These are phyloP conservation scores for Aptenodytes patagonicus DNA, from an alignment of 2,113 vertebrate species.

Conservation along the genomic window DNA sequence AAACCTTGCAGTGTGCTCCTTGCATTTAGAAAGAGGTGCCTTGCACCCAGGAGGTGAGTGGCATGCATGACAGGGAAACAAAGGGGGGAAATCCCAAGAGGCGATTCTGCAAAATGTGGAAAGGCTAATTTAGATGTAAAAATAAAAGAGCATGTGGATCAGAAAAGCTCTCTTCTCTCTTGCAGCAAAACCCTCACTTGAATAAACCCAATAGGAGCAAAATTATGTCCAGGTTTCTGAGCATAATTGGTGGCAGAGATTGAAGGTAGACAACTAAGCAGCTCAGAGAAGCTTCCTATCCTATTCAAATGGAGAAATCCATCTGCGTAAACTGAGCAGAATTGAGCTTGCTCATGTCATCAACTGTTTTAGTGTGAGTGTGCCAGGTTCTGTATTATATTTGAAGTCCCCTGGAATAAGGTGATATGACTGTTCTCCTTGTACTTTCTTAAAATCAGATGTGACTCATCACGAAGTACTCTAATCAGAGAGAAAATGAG, in stretches of 20 bases:
- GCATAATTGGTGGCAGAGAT: not conserved
- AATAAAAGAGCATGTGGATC: not conserved
- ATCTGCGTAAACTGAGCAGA: not conserved
- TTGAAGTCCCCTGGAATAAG: not conserved
- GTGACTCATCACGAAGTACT: not conserved
- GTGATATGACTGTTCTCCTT: not conserved
- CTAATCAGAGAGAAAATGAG: not conserved
- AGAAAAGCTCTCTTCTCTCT: not conserved
- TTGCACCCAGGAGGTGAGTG: not conserved
- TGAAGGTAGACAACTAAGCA: not conserved
- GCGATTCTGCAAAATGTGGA: not conserved
- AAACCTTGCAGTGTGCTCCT: not conserved
- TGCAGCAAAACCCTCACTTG: not conserved
- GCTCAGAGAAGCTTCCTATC: not conserved
- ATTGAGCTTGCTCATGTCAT: not conserved
- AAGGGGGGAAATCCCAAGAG: conserved; percentile 8
- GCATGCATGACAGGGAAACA: not conserved
- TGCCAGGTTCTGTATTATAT: not conserved
- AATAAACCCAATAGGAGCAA: not conserved
- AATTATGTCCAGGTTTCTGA: not conserved
- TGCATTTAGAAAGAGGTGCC: not conserved
- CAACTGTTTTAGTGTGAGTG: not conserved
- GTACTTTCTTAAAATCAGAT: not conserved
- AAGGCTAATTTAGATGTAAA: not conserved
- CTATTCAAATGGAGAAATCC: not conserved